phyloP scores from a whole-genome alignment of 2,113 vertebrate species.

The Sylvietta virens region DNA sequence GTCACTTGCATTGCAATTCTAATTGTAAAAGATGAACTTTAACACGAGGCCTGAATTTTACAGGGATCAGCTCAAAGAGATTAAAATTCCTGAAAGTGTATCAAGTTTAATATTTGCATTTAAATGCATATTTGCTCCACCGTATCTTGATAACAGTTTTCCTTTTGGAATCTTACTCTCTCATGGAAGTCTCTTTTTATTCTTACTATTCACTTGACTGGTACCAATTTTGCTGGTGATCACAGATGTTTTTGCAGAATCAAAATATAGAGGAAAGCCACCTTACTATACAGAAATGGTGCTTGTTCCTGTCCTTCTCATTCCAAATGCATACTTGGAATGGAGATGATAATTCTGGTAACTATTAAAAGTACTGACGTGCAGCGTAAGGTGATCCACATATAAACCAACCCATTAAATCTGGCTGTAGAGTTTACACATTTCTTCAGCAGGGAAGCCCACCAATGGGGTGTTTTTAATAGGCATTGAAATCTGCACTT shows the following conservation, averaged over 20 bases:
- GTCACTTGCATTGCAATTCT: neutral
- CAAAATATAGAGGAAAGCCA: neutral
- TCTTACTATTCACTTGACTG: neutral
- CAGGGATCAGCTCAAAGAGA: neutral
- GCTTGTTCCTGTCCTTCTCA: neutral
- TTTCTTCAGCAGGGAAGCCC: conserved; percentile 17
- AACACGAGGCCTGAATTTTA: neutral
- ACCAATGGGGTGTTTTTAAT: conserved; percentile 12
- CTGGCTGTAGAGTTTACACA: neutral
- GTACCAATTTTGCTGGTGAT: neutral
- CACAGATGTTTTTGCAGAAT: neutral
- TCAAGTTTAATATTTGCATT: neutral
- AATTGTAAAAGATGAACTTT: neutral
- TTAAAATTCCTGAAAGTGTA: neutral
- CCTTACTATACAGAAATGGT: neutral
- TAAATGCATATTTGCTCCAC: neutral
- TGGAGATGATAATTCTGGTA: neutral
- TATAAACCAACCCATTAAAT: neutral
- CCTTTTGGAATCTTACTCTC: neutral
- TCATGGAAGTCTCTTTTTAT: neutral
- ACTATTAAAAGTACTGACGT: neutral
- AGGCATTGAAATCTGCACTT: conserved; percentile 12
- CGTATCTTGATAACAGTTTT: neutral
- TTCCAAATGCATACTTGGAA: neutral
- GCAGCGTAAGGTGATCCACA: neutral